A percentile compares a stretch with the other conserved stretches of the same genome.
phyloP scores from a whole-genome alignment of 2,888 invertebrate genomes.

The Ommatoiulus sabulosus region DNA sequence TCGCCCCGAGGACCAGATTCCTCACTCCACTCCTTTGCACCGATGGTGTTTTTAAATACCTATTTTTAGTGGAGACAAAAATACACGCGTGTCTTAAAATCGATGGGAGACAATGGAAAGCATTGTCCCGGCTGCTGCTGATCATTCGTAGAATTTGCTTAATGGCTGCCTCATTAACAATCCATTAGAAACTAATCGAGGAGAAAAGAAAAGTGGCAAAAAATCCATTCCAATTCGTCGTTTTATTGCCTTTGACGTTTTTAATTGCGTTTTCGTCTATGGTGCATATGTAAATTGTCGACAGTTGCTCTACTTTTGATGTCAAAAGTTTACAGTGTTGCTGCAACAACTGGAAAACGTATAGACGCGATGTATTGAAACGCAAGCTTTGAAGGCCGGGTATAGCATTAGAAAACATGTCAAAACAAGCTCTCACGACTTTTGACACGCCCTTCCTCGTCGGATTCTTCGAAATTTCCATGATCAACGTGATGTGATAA shows the following conservation, averaged over 20 bases:
- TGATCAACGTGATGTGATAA: no score
- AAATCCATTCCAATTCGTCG: neutral
- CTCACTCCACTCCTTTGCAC: neutral
- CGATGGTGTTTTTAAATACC: conserved; percentile 12
- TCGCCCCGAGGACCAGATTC: neutral
- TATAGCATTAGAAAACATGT: no score
- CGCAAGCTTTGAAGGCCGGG: no score
- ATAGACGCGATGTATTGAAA: no score
- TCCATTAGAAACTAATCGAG: conserved; percentile 1
- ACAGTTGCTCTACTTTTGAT: neutral
- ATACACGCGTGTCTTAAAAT: conserved; percentile 17
- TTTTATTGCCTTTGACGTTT: neutral
- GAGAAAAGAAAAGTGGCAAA: conserved; percentile 45
- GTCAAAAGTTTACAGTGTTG: neutral
- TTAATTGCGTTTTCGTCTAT: neutral
- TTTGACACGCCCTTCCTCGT: no score
- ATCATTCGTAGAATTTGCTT: neutral
- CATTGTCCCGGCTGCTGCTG: conserved; percentile 8
- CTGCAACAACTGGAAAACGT: no score
- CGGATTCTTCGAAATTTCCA: no score
- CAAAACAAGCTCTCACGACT: no score
- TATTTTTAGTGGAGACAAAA: neutral
- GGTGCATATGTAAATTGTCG: neutral
- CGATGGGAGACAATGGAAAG: conserved; percentile 8
- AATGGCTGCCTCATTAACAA: conserved; percentile 49